phyloP scores from a whole-genome alignment of 1,140 invertebrate species.

The Globodera rostochiensis region DNA sequence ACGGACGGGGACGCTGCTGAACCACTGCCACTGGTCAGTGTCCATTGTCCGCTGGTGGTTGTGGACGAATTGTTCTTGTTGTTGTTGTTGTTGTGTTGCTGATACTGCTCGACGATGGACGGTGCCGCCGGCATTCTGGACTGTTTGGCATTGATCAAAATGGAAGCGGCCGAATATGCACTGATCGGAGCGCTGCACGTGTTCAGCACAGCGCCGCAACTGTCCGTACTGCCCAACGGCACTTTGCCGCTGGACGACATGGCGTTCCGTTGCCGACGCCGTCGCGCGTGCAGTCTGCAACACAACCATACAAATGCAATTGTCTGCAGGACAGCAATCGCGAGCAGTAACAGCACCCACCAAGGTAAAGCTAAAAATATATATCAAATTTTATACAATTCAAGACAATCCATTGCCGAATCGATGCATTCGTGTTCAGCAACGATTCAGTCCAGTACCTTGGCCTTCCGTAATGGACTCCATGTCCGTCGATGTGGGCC shows the following conservation, averaged over 20 bases:
- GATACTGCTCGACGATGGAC: neutral
- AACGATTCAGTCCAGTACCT: neutral
- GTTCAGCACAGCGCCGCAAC: neutral
- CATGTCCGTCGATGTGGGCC: neutral
- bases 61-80: neutral
- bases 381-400: neutral
- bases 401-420: no score
- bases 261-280: neutral
- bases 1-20: neutral
- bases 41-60: neutral
- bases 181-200: neutral
- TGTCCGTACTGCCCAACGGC: neutral
- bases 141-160: neutral
- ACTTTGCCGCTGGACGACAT: neutral
- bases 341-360: conserved; percentile 41
- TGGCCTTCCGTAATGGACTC: neutral
- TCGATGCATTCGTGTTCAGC: neutral
- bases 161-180: conserved; percentile 17
- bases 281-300: conserved; percentile 30
- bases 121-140: neutral
- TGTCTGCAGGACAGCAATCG: conserved; percentile 34
- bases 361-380: conserved; percentile 16
- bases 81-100: neutral
- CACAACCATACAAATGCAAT: conserved; percentile 35
- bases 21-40: neutral